Evolutionary conservation across 1,140 invertebrate species (phyloP).

Genomic region (Diprion similis): DNA sequence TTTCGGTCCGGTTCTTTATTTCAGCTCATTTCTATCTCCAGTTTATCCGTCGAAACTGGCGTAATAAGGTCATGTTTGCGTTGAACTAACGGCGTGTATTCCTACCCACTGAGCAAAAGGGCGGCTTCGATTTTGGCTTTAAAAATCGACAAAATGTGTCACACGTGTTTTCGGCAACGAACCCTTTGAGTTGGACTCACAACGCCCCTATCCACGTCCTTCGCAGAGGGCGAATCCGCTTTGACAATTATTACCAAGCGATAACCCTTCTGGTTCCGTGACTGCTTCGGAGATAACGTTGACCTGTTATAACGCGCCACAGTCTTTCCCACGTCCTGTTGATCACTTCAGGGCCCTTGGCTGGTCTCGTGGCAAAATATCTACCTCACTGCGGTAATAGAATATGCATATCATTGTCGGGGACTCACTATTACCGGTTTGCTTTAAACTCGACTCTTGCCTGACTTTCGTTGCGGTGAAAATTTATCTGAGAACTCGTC

Average conservation of each 20-base stretch:
- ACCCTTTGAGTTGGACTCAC: background rate
- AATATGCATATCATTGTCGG: background rate
- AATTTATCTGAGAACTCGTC: too few species aligned
- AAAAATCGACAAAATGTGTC: background rate
- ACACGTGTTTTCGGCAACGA: background rate
- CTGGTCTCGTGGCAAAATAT: background rate
- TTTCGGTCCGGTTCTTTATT: background rate
- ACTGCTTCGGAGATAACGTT: background rate
- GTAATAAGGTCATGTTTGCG: background rate
- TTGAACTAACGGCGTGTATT: background rate
- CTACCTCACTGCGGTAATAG: background rate
- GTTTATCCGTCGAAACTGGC: background rate
- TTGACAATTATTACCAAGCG: slow-evolving; percentile 3
- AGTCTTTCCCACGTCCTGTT: background rate
- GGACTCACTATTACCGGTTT: too few species aligned
- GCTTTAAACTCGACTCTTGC: too few species aligned
- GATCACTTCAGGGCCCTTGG: background rate
- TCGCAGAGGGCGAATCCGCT: background rate
- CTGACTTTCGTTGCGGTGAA: too few species aligned
- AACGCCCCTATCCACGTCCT: background rate
- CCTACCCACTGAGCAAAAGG: background rate
- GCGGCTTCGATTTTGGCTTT: background rate
- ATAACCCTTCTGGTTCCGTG: slow-evolving; percentile 5
- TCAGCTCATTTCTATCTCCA: background rate
- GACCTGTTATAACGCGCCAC: background rate